A percentile compares a stretch with the other conserved stretches of the same genome.
These are phyloP conservation scores for Drosophila equinoxialis DNA, from an alignment of 1,140 invertebrate species.

Conservation along the genomic window DNA sequence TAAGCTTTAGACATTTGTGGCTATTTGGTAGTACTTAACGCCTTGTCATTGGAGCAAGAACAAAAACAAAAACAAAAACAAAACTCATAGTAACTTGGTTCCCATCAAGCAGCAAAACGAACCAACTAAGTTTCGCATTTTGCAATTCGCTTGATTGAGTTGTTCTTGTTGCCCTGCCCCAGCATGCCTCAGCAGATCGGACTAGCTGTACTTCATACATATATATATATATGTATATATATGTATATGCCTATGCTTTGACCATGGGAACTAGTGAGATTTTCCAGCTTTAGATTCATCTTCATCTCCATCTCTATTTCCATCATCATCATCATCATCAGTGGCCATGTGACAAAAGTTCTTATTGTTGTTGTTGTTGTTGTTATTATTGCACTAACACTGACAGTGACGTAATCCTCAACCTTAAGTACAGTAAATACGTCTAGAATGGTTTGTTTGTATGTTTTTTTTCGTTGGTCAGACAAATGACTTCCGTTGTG, in stretches of 20 bases:
- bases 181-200: constrained; percentile 65
- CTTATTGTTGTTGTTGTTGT: background rate
- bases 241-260: constrained; percentile 23
- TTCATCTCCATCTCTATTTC: constrained; percentile 9
- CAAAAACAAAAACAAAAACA: constrained; percentile 8
- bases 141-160: constrained; percentile 71
- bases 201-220: constrained; percentile 73
- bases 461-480: constrained; percentile 26
- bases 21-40: constrained; percentile 61
- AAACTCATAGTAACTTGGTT: constrained; percentile 40
- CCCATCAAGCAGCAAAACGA: constrained; percentile 41
- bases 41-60: constrained; percentile 44
- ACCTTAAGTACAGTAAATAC: constrained; percentile 47
- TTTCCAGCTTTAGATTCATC: constrained; percentile 15
- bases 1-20: constrained; percentile 64
- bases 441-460: constrained; percentile 21
- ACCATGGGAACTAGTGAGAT: constrained; percentile 45
- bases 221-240: background rate
- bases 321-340: constrained; percentile 34
- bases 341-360: constrained; percentile 41
- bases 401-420: constrained; percentile 66
- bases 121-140: constrained; percentile 41
- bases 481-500: constrained; percentile 76
- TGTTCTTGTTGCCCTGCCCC: constrained; percentile 60
- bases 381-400: constrained; percentile 26